Evolutionary conservation across 2,888 invertebrate species (phyloP), one percentile per base, ranked within the genome.

Genomic region (Pseudoips prasinana): DNA sequence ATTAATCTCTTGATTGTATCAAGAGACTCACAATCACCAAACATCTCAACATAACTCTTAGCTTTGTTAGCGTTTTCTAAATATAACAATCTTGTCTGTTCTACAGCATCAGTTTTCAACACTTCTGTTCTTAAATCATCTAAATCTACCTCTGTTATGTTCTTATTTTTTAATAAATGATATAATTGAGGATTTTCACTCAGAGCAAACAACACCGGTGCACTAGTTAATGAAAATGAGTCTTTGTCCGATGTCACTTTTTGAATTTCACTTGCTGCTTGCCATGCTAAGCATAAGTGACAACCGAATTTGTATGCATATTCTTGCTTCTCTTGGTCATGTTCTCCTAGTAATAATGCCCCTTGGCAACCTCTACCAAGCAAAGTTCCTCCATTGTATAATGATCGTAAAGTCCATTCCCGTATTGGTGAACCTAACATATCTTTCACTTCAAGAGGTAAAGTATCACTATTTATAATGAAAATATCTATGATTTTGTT

Each of bases 181-280:
- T 94, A 94, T 44, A 95, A 75, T 3, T 90, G 78, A 1, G 93
- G 92, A 64, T 94, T 93, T 37, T 93, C 89, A 64, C 94, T 92
- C 23, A 96, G 79, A 36, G 96, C 95, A 48, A 95, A 95, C 58
- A 96, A 89, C 1, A 96, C 93, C 0, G 97, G 97, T 1, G 96
- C 95, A 61, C 94, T 94, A 1, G 95, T 93, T 55, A 96, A 75
- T 39, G 92, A 93, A 60, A 92, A 93, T 0, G 90, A 66, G 8
- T 79, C 73, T 36, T 79, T 79, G 90, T 62, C 92, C 73, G 72
- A 92, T 85, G 36, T 90, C 50, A 63, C 63, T 40, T 76, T 82
- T 38, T 82, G 77, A 10, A 85, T 33, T 42, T 89, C 88, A 3
- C 72, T 73, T 0, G 78, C 73, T 0, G 94, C 94, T 89, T 96